Evolutionary conservation across 1,140 invertebrate genomes (phyloP), one percentile per base, ranked within the genome.

Genomic region (Drosophila insularis): DNA sequence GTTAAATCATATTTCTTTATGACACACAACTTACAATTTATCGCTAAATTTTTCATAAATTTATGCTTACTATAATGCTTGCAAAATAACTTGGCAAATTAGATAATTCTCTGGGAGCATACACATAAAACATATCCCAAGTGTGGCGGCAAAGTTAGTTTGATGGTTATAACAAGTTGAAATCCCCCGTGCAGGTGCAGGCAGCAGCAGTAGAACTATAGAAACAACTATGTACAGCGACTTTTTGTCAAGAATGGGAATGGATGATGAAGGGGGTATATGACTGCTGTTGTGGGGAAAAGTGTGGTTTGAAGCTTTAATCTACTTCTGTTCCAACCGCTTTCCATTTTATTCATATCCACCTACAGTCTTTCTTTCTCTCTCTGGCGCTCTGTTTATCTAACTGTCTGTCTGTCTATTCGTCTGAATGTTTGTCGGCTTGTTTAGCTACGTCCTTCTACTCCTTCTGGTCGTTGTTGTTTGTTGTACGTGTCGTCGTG

Each of bases 401-500:
- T 54, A 14, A 32, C 37, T 56, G 32, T 31, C 13, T 43, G 37
- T 70, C 54, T 58, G 6, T 14, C 76, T 50, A 11, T 32, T 32
- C 40, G 53, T 55, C 35, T 43, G 31, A 35, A 17, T 72, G 19
- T 61, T 17, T 63, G 72, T 61, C 32, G 46, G 50, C 50, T 39
- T 54, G 65, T 10, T 21, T 64, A n/a, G 68, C 69, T 71, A 11
- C 43, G 11, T 4, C n/a, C 19, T 21, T 14, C 6, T n/a, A 10
- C 43, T 21, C 13, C 19, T n/a, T 50, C 43, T 13, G 10, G 67
- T 70, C 50, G 67, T 67, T 64, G 63, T 71, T 82, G 75, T 73
- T 87, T 81, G 82, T 61, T 79, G 75, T 81, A 78, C 81, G 68
- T 86, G 81, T 84, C 60, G 58, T 59, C 64, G 68, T 68, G 71